Conservation (phyloP, 2,797 vertebrate species). For the Bovichtus diacanthus region DNA sequence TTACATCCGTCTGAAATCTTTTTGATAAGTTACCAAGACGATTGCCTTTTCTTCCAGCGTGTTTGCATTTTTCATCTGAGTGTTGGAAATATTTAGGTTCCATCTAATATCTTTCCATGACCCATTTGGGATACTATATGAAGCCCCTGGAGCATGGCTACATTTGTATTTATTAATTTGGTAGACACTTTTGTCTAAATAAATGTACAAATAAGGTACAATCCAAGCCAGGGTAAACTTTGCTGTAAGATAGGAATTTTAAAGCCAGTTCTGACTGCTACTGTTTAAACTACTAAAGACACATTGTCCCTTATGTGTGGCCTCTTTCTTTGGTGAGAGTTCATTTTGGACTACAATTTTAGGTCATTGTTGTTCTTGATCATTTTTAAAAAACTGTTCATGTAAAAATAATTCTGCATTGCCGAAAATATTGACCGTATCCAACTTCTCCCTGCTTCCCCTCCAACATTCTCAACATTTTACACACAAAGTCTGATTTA, state of each 20-base stretch:
- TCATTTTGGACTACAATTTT: background rate
- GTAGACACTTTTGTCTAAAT: no score
- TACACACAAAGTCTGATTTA: conserved; percentile 16
- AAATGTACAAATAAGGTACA: no score
- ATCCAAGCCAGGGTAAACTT: no score
- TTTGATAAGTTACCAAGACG: no score
- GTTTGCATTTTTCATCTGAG: no score
- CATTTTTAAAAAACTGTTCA: background rate
- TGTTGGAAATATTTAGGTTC: no score
- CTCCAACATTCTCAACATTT: conserved; percentile 18
- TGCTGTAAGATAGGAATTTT: background rate
- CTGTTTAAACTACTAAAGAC: background rate
- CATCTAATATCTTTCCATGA: no score
- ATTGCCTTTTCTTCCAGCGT: no score
- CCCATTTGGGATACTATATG: no score
- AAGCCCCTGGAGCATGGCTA: no score
- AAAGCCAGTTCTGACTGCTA: background rate
- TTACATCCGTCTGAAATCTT: no score
- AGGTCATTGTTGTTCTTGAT: background rate
- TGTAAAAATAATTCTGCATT: background rate
- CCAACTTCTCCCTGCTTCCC: background rate
- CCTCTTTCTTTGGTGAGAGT: background rate
- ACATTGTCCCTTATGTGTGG: background rate
- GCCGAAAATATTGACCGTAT: background rate
- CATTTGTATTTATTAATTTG: no score